phyloP scores from a whole-genome alignment of 2,113 vertebrate genomes.

The Lutjanus erythropterus region DNA sequence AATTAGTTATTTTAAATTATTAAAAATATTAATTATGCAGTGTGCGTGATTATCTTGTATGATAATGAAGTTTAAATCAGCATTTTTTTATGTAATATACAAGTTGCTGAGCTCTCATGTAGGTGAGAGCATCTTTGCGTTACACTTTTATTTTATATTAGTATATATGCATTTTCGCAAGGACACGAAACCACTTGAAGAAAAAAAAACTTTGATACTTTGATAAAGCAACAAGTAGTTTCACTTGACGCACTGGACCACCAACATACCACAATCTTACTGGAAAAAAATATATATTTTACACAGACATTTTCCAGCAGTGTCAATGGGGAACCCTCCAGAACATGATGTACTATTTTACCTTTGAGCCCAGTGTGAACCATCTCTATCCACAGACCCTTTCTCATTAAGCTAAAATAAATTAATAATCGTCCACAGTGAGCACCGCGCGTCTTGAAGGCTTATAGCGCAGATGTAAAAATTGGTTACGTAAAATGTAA shows the following conservation, averaged over 20 bases:
- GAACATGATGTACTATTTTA: conserved; percentile 58
- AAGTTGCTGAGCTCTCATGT: neutral
- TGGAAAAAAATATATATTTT: conserved; percentile 13
- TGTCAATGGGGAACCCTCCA: conserved; percentile 16
- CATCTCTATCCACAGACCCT: conserved; percentile 16
- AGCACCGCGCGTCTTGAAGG: conserved; percentile 28
- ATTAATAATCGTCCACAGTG: conserved; percentile 52
- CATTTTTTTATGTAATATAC: neutral
- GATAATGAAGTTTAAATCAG: neutral
- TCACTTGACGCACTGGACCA: neutral
- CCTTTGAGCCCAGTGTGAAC: conserved; percentile 31
- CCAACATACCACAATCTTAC: neutral
- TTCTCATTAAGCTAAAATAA: conserved; percentile 52
- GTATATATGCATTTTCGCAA: neutral
- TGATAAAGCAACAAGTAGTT: conserved; percentile 63
- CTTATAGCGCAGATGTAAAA: conserved; percentile 6
- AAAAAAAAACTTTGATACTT: conserved; percentile 31
- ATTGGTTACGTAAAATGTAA: conserved; percentile 62
- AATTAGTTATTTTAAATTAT: neutral
- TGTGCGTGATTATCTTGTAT: neutral
- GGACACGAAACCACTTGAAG: neutral
- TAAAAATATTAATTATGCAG: neutral
- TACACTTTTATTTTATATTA: neutral
- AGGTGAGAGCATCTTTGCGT: neutral
- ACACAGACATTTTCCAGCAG: conserved; percentile 13